phyloP scores from a whole-genome alignment of 2,797 vertebrate genomes.

The Girardinus metallicus region DNA sequence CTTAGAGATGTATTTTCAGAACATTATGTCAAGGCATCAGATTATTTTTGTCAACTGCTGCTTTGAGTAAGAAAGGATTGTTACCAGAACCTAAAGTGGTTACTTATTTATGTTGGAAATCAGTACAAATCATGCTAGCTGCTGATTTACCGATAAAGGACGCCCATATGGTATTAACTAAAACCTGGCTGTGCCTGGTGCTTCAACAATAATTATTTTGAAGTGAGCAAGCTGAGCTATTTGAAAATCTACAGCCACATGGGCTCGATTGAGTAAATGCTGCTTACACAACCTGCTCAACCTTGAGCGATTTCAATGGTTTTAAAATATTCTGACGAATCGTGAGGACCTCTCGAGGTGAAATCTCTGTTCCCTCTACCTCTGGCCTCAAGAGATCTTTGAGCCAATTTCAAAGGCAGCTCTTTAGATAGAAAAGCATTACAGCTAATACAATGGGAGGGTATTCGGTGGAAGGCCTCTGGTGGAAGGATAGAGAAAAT shows the following conservation, averaged over 20 bases:
- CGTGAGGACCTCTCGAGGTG: neutral
- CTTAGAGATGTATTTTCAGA: neutral
- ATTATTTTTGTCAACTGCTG: neutral
- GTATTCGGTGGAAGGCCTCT: neutral
- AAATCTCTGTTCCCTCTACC: constrained; percentile 15
- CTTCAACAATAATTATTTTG: neutral
- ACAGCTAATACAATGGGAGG: neutral
- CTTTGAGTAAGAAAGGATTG: neutral
- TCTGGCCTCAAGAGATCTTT: constrained; percentile 9
- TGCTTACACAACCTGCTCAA: neutral
- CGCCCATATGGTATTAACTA: too few species aligned
- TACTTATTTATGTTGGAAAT: neutral
- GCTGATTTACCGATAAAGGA: neutral
- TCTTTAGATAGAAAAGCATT: constrained; percentile 6
- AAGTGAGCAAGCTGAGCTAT: neutral
- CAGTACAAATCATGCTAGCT: neutral
- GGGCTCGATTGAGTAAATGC: neutral
- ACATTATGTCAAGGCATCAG: neutral
- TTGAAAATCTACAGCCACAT: neutral
- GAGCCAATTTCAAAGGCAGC: constrained; percentile 27
- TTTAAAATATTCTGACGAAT: constrained; percentile 1
- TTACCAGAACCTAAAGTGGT: neutral
- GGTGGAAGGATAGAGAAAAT: constrained; percentile 11
- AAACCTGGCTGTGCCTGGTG: neutral
- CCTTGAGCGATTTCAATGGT: constrained; percentile 5